These are phyloP conservation scores for Streblospio benedicti DNA, from an alignment of 1,140 invertebrate genomes.

Conservation along the genomic window DNA sequence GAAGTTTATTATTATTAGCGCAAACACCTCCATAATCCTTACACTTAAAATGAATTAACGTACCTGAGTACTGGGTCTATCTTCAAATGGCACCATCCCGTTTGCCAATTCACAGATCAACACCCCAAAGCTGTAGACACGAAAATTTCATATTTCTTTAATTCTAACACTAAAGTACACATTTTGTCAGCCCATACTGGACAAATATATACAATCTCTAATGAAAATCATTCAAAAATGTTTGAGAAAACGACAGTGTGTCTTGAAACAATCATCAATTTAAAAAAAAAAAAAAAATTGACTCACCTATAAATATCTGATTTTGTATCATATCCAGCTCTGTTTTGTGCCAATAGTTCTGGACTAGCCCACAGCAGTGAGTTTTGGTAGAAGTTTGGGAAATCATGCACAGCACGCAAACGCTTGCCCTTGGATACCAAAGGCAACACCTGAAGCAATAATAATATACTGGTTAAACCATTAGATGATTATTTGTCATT, in stretches of 20 bases:
- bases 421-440: constrained; percentile 65
- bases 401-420: constrained; percentile 61
- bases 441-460: too few species aligned
- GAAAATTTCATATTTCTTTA: too few species aligned
- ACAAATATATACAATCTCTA: too few species aligned
- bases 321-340: constrained; percentile 76
- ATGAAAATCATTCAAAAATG: too few species aligned
- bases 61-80: constrained; percentile 65
- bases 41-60: constrained; percentile 1
- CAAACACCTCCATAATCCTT: neutral
- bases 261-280: too few species aligned
- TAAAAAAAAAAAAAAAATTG: too few species aligned
- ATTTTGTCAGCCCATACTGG: too few species aligned
- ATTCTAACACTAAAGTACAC: too few species aligned
- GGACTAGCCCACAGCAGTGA: constrained; percentile 82
- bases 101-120: constrained; percentile 81
- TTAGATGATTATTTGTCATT: too few species aligned
- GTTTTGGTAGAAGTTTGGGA: constrained; percentile 59
- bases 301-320: too few species aligned
- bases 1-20: neutral
- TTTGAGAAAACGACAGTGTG: too few species aligned
- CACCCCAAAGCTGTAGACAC: constrained; percentile 82
- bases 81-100: constrained; percentile 74
- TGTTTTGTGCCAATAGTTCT: constrained; percentile 74
- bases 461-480: too few species aligned